These are phyloP conservation scores for Phrixothrix hirtus DNA, from an alignment of 2,888 invertebrate genomes.

Conservation along the genomic window DNA sequence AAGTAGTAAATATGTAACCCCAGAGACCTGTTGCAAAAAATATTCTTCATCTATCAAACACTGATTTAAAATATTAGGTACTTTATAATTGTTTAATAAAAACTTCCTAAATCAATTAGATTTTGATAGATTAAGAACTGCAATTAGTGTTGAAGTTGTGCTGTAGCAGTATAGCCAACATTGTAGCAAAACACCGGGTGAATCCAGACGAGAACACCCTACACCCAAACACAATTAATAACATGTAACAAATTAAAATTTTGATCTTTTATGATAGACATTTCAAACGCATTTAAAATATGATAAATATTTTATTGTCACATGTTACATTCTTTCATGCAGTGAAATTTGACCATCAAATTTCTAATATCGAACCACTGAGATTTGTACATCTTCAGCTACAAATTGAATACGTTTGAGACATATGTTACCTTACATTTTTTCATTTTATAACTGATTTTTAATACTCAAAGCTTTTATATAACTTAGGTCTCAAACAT, in stretches of 20 bases:
- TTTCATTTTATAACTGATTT: neutral
- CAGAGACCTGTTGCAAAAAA: conserved; percentile 49
- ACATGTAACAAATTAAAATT: conserved; percentile 45
- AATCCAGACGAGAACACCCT: conserved; percentile 55
- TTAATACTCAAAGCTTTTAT: neutral
- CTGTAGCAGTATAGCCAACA: conserved; percentile 57
- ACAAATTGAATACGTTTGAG: conserved; percentile 23
- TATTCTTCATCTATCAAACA: conserved; percentile 45
- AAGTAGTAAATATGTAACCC: conserved; percentile 50
- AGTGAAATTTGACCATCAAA: conserved; percentile 55
- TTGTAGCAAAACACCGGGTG: conserved; percentile 57
- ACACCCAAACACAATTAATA: conserved; percentile 56
- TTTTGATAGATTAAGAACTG: conserved; percentile 43
- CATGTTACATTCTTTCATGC: conserved; percentile 51
- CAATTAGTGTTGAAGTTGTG: conserved; percentile 55
- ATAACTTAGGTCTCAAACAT: conserved; percentile 25
- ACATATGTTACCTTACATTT: conserved; percentile 14
- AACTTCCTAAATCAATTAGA: neutral
- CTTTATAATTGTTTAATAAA: neutral
- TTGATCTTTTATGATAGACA: too few species aligned
- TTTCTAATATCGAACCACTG: conserved; percentile 56
- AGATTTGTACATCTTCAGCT: conserved; percentile 50
- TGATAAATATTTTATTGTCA: conserved; percentile 34
- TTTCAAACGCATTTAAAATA: neutral
- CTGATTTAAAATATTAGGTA: neutral